These are phyloP conservation scores for Calonectris borealis DNA, from an alignment of 2,113 vertebrate genomes.

Conservation along the genomic window DNA sequence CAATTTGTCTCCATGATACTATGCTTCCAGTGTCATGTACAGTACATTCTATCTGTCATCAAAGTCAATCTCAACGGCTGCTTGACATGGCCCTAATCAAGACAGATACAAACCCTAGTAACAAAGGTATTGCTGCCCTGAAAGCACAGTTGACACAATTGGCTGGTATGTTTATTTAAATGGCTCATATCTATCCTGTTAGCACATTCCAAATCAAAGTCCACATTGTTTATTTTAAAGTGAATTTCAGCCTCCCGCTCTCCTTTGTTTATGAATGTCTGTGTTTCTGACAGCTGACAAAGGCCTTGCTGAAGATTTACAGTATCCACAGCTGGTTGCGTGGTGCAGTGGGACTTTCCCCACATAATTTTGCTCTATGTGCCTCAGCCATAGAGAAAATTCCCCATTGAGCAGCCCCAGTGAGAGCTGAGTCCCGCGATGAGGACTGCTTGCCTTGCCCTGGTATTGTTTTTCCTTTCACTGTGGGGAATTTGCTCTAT, in stretches of 20 bases:
- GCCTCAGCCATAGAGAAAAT: slow-evolving; percentile 42
- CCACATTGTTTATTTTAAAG: slow-evolving; percentile 39
- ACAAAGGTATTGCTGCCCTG: not conserved
- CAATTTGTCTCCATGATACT: slow-evolving; percentile 30
- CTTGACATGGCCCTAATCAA: slow-evolving; percentile 26
- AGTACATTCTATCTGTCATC: not conserved
- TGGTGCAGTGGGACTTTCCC: slow-evolving; percentile 12
- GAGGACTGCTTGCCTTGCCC: slow-evolving; percentile 17
- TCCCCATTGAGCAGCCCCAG: slow-evolving; percentile 1
- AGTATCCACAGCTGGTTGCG: not conserved
- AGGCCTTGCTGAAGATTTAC: slow-evolving; percentile 40
- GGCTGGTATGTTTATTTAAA: slow-evolving; percentile 40
- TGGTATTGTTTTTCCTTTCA: slow-evolving; percentile 15
- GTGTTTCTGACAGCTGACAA: slow-evolving; percentile 63
- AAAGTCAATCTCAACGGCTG: not conserved
- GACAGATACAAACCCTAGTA: slow-evolving; percentile 18
- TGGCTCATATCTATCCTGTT: slow-evolving; percentile 33
- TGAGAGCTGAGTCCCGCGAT: not conserved
- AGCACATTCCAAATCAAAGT: slow-evolving; percentile 29
- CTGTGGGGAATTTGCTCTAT: not conserved
- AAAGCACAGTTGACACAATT: slow-evolving; percentile 12
- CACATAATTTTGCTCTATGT: not conserved
- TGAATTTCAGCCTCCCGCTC: slow-evolving; percentile 30
- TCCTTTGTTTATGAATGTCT: slow-evolving; percentile 51
- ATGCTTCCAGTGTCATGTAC: not conserved